Evolutionary conservation across 2,888 invertebrate species (phyloP), one percentile per base, ranked within the genome.

Genomic region (Lepetodrilus schrolli): DNA sequence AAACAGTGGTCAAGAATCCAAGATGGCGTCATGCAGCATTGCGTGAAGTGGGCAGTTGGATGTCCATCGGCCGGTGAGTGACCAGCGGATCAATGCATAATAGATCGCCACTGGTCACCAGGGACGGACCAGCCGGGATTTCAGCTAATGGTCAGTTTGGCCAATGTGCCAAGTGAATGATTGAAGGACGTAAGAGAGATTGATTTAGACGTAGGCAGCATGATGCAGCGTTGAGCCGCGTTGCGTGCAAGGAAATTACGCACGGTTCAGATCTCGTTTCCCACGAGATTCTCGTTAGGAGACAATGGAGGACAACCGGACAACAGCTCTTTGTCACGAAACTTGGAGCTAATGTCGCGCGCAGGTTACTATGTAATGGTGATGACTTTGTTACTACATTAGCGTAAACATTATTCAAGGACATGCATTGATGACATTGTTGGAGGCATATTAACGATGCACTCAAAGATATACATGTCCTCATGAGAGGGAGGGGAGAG

Each of bases 101-200:
- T 58, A 58, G 58, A 58, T 58, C 30, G 58, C 58, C 30, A 30
- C 58, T 17, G 58, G 58, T 58, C 58, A 58, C 30, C 30, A n/a
- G 58, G 58, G 58, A 58, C 26, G 43, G 17, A 30, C 30, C 34
- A 30, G 58, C 58, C 58, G 13, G 5, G 30, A 34, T 10, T 30
- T 30, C 30, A 58, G 26, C 26, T 58, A 58, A 58, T 30, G 58
- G 58, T 30, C 58, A 34, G 58, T 58, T 58, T 58, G 58, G 34
- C 58, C 51, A 34, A 58, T 58, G 58, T 21, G 58, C 30, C 58
- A 58, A 58, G 58, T 30, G 58, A 34, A 58, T 58, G 58, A 58
- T 58, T 58, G 58, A 58, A 30, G 30, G 58, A 58, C 51, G 58
- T 30, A 30, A 23, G 30, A 58, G 58, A 30, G 58, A 58, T 58